Conservation (phyloP, 2,797 vertebrate genomes). For the Mionectes olivaceus region DNA sequence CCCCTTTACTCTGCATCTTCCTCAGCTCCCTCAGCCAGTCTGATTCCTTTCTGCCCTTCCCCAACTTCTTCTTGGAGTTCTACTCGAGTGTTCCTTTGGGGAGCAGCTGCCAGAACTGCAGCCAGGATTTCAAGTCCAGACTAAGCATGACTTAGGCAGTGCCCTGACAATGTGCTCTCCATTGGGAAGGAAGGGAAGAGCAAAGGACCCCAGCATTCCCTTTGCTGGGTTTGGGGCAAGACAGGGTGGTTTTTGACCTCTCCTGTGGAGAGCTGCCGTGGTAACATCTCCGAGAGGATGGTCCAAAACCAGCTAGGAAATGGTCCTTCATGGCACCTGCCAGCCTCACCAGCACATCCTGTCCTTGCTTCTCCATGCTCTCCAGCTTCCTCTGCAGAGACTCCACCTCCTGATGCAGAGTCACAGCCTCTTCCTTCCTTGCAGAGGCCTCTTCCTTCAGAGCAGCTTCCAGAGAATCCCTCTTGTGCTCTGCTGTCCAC, state of each 20-base stretch:
- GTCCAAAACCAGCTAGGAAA: not conserved
- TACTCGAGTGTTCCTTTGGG: not conserved
- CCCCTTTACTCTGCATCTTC: not conserved
- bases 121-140: not conserved
- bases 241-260: not conserved
- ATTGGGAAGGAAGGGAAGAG: not conserved
- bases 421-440: slow-evolving; percentile 53
- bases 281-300: not conserved
- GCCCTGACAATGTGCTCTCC: not conserved
- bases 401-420: slow-evolving; percentile 48
- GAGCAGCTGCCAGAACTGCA: not conserved
- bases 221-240: not conserved
- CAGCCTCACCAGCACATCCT: slow-evolving; percentile 66
- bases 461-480: not conserved
- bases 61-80: not conserved
- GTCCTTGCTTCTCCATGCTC: slow-evolving; percentile 55
- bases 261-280: not conserved
- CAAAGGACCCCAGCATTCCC: not conserved
- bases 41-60: not conserved
- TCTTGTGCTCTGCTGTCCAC: not conserved
- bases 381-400: slow-evolving; percentile 58
- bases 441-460: slow-evolving; percentile 55
- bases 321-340: not conserved
- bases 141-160: not conserved
- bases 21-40: not conserved